These are phyloP conservation scores for Stigmatopora nigra DNA, from an alignment of 2,113 vertebrate genomes.

Conservation along the genomic window DNA sequence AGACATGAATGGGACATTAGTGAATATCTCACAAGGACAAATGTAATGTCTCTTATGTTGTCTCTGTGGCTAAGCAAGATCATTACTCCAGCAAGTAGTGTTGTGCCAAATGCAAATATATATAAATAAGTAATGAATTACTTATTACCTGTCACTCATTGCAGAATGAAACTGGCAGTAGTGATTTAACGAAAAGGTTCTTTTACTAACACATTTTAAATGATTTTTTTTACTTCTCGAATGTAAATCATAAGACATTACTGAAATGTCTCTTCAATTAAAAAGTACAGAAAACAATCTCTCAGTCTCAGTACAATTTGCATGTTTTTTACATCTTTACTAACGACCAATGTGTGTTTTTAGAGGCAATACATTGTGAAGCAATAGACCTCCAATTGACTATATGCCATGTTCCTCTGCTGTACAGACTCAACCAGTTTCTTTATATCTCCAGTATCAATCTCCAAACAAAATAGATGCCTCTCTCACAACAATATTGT, in stretches of 20 bases:
- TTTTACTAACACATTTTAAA: slow-evolving; percentile 3
- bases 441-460: no score
- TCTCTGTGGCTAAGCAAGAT: slow-evolving; percentile 26
- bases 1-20: slow-evolving; percentile 51
- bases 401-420: no score
- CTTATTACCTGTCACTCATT: slow-evolving; percentile 44
- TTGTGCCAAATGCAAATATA: slow-evolving; percentile 3
- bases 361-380: no score
- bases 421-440: no score
- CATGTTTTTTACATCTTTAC: no score
- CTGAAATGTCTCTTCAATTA: background rate
- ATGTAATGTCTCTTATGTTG: slow-evolving; percentile 29
- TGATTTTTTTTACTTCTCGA: slow-evolving; percentile 11
- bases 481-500: background rate
- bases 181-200: slow-evolving; percentile 26
- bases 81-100: slow-evolving; percentile 18
- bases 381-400: no score
- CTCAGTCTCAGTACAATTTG: no score
- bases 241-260: slow-evolving; percentile 7
- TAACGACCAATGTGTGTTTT: no score
- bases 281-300: background rate
- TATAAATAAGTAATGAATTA: slow-evolving; percentile 40
- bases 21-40: slow-evolving; percentile 45
- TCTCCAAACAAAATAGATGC: background rate
- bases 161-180: slow-evolving; percentile 24